Evolutionary conservation across 2,888 invertebrate genomes (phyloP), one percentile per base, ranked within the genome.

Genomic region (Nematopogon swammerdamellus): DNA sequence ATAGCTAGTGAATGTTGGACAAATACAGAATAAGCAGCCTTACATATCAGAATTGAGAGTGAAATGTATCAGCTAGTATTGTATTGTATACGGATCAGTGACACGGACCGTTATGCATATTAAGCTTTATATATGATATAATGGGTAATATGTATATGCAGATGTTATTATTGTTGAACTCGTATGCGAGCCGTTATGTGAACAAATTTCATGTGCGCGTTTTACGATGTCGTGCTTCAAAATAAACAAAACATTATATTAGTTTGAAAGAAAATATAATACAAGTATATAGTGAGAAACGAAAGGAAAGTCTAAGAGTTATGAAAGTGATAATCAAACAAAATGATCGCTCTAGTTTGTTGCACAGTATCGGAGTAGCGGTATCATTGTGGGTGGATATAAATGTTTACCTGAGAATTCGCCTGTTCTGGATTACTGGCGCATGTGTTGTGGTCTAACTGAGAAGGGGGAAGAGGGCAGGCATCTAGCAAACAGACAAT

Each of bases 401-500:
- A 73, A 73, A 75, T 68, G 70, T 74, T 85, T 85, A 85, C 85
- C 85, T 85, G 85, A 82, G 83, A 80, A 72, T 71, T 77, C 84
- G 83, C 84, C 84, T 85, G 85, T 83, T 85, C 85, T 83, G 83
- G 84, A 84, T 83, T 80, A 79, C 80, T 80, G 80, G 80, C 80
- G 87, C 84, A 87, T 87, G 87, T 87, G 87, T 86, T 88, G 87
- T 87, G 87, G 87, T 89, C 88, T 88, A 88, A 88, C 87, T 88
- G 85, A 82, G 81, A 85, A 86, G 87, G 87, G 87, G 88, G 87
- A 87, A 88, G 88, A 87, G 87, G 87, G 90, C 91, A 91, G 91
- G 91, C 91, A 91, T 91, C 91, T 91, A 91, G 91, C 91, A 91
- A 91, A 79, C 91, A 91, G 89, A 91, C 89, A 91, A 91, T 87